phyloP scores from a whole-genome alignment of 2,113 vertebrate genomes.

The Miniopterus natalensis region DNA sequence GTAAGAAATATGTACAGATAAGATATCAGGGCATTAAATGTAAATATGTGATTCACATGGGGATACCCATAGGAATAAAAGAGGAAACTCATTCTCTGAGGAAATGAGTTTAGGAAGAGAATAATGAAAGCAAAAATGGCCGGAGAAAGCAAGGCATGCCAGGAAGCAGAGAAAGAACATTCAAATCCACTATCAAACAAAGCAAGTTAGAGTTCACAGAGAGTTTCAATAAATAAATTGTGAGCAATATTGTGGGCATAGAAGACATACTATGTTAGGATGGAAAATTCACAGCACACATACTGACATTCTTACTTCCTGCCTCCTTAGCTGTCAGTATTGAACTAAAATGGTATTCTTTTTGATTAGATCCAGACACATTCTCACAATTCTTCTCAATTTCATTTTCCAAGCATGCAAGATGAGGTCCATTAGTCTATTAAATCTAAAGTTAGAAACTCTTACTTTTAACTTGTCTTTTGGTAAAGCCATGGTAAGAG shows the following conservation, averaged over 20 bases:
- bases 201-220: not conserved
- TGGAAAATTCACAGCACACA: not conserved
- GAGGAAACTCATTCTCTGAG: no score
- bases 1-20: not conserved
- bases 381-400: not conserved
- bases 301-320: not conserved
- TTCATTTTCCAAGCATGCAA: not conserved
- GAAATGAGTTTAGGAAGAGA: not conserved
- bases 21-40: not conserved
- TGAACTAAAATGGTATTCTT: not conserved
- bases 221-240: not conserved
- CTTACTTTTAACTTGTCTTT: not conserved
- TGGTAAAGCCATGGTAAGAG: not conserved
- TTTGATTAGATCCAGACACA: not conserved
- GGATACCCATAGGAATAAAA: not conserved
- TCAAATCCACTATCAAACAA: not conserved
- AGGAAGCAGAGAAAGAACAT: conserved; percentile 8
- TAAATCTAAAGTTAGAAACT: not conserved
- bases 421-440: not conserved
- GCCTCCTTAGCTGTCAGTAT: not conserved
- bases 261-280: not conserved
- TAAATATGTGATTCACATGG: not conserved
- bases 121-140: conserved; percentile 20
- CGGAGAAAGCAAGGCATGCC: not conserved
- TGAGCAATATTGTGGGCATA: not conserved